Percentiles rank a stretch among this genome's conserved stretches.
phyloP scores from a whole-genome alignment of 2,888 invertebrate species.

The Acanthopleura granulata region DNA sequence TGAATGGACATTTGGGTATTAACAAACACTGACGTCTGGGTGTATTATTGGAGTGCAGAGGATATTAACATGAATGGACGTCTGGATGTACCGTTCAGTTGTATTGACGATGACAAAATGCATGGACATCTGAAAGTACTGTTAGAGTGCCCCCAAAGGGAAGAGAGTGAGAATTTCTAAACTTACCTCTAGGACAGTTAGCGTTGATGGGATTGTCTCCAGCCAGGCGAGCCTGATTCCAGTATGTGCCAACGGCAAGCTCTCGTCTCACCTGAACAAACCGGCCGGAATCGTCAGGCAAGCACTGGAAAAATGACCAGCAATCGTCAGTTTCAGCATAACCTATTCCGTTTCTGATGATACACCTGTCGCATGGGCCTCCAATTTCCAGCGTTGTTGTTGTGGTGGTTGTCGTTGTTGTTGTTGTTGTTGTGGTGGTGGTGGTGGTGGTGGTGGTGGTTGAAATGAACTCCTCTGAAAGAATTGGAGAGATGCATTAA shows the following conservation, averaged over 20 bases:
- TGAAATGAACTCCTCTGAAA: not conserved
- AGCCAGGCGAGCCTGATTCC: not conserved
- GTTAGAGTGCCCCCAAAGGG: no score
- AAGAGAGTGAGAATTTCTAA: not conserved
- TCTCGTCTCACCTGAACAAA: not conserved
- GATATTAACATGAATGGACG: no score
- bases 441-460: constrained; percentile 11
- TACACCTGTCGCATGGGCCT: not conserved
- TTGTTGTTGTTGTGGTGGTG: not conserved
- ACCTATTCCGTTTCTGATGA: not conserved
- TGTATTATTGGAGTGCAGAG: no score
- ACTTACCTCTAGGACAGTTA: not conserved
- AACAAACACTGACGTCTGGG: not conserved
- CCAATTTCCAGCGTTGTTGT: not conserved
- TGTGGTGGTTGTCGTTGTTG: not conserved
- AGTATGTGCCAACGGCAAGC: not conserved
- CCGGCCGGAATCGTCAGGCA: not conserved
- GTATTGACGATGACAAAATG: no score
- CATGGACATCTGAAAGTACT: no score
- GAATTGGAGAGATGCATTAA: not conserved
- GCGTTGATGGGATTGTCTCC: not conserved
- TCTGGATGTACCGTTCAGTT: no score
- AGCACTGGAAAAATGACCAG: not conserved
- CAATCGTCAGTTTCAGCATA: constrained; percentile 1
- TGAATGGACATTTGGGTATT: no score